phyloP scores from a whole-genome alignment of 2,113 vertebrate species.

The Ondatra zibethicus region DNA sequence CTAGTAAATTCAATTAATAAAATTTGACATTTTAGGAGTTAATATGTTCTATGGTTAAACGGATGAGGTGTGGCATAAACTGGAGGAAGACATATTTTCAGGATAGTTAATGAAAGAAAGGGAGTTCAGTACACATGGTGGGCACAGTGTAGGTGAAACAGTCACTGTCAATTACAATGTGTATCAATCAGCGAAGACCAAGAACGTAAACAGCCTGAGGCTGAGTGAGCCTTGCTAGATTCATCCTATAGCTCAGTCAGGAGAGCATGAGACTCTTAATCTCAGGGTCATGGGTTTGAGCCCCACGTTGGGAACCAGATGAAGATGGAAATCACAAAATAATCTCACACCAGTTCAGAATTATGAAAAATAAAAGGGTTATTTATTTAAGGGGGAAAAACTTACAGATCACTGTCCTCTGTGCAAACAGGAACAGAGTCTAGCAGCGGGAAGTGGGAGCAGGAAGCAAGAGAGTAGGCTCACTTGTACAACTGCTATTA shows the following conservation, averaged over 20 bases:
- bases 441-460: too few species aligned
- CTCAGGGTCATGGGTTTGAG: accelerated
- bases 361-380: too few species aligned
- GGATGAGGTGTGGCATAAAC: not conserved
- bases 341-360: too few species aligned
- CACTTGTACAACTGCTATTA: accelerated
- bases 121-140: not conserved
- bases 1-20: not conserved
- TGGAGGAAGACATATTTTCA: not conserved
- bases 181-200: not conserved
- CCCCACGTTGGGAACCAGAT: too few species aligned
- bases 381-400: too few species aligned
- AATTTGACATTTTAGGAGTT: not conserved
- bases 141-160: not conserved
- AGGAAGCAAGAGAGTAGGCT: too few species aligned
- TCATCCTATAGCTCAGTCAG: not conserved
- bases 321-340: too few species aligned
- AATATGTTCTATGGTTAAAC: not conserved
- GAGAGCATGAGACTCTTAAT: too few species aligned
- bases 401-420: too few species aligned
- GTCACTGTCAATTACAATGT: not conserved
- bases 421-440: too few species aligned
- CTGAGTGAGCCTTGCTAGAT: not conserved
- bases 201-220: not conserved
- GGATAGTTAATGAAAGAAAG: not conserved